Evolutionary conservation across 2,797 vertebrate genomes (phyloP).

Genomic region (Babyrousa celebensis): DNA sequence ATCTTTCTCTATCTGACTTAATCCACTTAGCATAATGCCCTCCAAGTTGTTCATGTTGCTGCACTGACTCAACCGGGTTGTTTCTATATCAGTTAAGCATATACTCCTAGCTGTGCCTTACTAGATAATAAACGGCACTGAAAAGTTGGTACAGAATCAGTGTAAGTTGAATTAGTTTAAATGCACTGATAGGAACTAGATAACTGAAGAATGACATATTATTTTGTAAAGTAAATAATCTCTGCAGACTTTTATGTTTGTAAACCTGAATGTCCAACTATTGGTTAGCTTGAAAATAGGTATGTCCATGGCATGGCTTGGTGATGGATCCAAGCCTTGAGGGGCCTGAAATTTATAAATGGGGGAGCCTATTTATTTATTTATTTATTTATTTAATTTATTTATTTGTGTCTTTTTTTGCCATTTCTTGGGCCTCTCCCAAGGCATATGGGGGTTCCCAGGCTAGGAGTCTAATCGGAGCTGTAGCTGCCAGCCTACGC

Average conservation of each 20-base stretch:
- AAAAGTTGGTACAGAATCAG: not conserved
- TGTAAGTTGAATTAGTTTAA: not conserved
- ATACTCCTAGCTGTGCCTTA: not conserved
- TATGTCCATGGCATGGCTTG: not conserved
- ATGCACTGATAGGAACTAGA: not conserved
- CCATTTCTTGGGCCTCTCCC: too few species aligned
- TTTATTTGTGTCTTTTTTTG: too few species aligned
- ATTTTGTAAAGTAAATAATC: not conserved
- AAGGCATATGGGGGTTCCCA: too few species aligned
- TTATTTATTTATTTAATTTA: too few species aligned
- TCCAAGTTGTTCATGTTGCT: too few species aligned
- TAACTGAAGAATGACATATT: not conserved
- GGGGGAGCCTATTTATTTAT: not conserved
- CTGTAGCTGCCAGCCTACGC: too few species aligned
- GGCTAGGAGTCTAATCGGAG: too few species aligned
- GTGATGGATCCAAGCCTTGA: not conserved
- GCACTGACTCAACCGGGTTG: too few species aligned
- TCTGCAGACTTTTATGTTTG: not conserved
- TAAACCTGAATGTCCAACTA: not conserved
- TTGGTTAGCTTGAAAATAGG: slow-evolving; percentile 1
- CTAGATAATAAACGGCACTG: not conserved
- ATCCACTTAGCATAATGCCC: too few species aligned
- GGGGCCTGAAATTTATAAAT: not conserved
- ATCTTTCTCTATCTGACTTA: too few species aligned
- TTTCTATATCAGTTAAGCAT: not conserved